Evolutionary conservation across 2,113 vertebrate genomes (phyloP).

Genomic region (Oryzias celebensis): DNA sequence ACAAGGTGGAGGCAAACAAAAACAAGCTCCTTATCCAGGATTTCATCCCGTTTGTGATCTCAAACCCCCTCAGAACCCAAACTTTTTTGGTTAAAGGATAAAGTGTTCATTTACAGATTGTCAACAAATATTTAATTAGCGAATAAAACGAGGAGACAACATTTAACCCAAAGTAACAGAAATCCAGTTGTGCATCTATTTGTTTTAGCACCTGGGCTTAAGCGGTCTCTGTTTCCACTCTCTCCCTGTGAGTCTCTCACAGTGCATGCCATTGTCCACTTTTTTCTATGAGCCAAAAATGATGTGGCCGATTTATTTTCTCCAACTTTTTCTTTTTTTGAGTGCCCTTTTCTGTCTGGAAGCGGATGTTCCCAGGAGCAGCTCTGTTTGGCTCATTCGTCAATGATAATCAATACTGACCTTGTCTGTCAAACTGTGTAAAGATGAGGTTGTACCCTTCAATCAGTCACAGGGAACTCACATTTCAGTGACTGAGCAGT

Average conservation of each 20-base stretch:
- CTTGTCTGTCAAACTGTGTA: neutral
- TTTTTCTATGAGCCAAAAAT: conserved; percentile 23
- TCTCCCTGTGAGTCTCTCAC: conserved; percentile 18
- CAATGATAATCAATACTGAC: conserved; percentile 12
- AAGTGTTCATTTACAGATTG: neutral
- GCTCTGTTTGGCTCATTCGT: conserved; percentile 22
- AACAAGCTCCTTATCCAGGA: neutral
- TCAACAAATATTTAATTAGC: too few species aligned
- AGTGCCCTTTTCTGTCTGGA: conserved; percentile 51
- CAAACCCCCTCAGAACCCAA: neutral
- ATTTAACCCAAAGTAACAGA: too few species aligned
- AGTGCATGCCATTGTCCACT: conserved; percentile 56
- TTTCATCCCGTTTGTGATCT: conserved; percentile 6
- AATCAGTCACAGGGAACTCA: neutral
- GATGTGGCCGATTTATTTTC: conserved; percentile 63
- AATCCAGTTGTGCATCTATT: neutral
- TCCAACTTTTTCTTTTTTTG: conserved; percentile 11
- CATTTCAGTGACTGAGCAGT: neutral
- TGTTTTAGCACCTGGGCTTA: neutral
- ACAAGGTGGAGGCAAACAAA: neutral
- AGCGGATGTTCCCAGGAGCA: conserved; percentile 64
- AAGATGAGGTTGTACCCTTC: neutral
- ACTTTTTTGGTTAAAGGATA: neutral
- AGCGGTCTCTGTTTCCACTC: conserved; percentile 27
- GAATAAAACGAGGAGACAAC: too few species aligned